phyloP scores from a whole-genome alignment of 2,797 vertebrate species.

The Synanceia verrucosa region DNA sequence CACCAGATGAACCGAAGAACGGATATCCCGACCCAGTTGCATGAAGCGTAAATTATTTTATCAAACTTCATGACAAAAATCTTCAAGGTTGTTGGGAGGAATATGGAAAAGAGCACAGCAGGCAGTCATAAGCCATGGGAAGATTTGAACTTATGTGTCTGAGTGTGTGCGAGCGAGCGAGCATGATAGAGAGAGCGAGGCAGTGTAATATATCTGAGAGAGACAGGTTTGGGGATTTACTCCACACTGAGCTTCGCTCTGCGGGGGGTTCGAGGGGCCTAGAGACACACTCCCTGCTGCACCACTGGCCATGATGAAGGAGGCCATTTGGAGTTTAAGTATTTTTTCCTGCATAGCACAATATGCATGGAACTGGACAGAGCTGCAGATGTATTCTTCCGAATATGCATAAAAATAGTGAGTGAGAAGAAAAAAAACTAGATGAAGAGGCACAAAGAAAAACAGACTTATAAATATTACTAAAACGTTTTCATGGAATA shows the following conservation, averaged over 20 bases:
- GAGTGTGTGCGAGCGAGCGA: not conserved
- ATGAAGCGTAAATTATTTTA: constrained; percentile 23
- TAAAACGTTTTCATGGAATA: not conserved
- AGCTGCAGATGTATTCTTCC: constrained; percentile 19
- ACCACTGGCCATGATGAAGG: constrained; percentile 51
- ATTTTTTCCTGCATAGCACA: constrained; percentile 23
- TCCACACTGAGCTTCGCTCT: constrained; percentile 52
- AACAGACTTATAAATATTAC: not conserved
- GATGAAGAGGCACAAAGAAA: not conserved
- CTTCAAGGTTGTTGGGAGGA: constrained; percentile 53
- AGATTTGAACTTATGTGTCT: constrained; percentile 39
- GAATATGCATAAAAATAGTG: constrained; percentile 40
- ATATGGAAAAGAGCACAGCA: constrained; percentile 60
- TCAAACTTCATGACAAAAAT: constrained; percentile 23
- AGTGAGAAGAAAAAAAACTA: not conserved
- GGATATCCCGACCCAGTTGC: not conserved
- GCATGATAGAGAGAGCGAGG: constrained; percentile 12
- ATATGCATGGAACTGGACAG: constrained; percentile 28
- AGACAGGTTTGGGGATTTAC: constrained; percentile 65
- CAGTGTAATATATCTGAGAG: constrained; percentile 53
- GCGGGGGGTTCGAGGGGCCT: constrained; percentile 38
- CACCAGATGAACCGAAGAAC: not conserved
- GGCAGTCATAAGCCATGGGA: constrained; percentile 45
- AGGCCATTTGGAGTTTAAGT: constrained; percentile 52
- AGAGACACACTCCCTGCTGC: constrained; percentile 45